Evolutionary conservation across 2,888 invertebrate species (phyloP).

Genomic region (Diarsia mendica): DNA sequence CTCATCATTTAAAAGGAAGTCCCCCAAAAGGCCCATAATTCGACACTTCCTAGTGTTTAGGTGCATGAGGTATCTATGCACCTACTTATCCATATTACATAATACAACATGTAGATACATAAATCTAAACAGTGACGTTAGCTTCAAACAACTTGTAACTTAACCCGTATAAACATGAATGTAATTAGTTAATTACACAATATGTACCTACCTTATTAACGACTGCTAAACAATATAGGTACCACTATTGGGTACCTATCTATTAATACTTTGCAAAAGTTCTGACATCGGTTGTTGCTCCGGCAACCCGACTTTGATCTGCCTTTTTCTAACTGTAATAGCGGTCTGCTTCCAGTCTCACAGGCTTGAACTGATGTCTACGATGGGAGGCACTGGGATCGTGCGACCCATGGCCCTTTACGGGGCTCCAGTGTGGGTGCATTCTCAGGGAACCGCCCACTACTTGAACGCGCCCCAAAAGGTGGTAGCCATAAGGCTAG

Average conservation of each 20-base stretch:
- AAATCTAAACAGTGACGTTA: not conserved
- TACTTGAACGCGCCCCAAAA: no score
- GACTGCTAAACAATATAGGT: not conserved
- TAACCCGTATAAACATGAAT: not conserved
- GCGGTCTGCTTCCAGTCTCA: not conserved
- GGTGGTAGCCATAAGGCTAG: no score
- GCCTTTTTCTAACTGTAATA: not conserved
- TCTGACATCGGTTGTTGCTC: not conserved
- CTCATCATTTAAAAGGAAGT: no score
- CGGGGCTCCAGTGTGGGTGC: no score
- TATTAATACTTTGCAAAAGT: not conserved
- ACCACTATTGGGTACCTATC: not conserved
- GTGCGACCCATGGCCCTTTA: no score
- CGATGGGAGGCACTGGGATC: no score
- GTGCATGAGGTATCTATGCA: not conserved
- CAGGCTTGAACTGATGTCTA: not conserved
- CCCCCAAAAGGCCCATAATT: no score
- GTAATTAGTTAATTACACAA: not conserved
- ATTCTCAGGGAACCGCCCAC: no score
- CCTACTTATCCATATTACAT: not conserved
- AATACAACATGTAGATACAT: not conserved
- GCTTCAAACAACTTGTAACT: constrained; percentile 1
- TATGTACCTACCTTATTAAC: not conserved
- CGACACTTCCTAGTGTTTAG: no score
- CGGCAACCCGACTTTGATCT: not conserved